Base-by-base conservation (phyloP, 2,113 vertebrate species). In the Sorex fumeus region DNA sequence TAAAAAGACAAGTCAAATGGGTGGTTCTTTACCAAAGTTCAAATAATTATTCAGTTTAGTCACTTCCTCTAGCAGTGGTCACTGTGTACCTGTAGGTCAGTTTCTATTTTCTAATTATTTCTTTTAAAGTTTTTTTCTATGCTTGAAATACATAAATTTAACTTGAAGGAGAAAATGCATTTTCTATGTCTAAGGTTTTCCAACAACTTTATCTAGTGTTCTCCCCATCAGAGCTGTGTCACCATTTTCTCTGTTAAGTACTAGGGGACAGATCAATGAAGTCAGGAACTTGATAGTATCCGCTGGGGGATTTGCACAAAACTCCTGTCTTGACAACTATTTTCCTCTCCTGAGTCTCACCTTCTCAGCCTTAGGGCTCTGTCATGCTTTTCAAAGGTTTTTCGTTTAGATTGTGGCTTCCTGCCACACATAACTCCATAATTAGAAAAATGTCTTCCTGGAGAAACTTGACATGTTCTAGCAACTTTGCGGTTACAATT, bases 1-100 rank as follows among this genome's bases (percentile, higher is more conserved):
- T 25, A 91, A 92, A 74, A 82, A 40, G 8, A 13, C 8, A 82
- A 64, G 28, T 0, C 25, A 82, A 69, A 76, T 47, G 5, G 23
- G 18, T 32, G n/a, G 25, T n/a, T 53, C 25, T 15, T 60, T 76
- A 34, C 21, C 28, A 25, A 4, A 10, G 7, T 45, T 82, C 36
- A 64, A 67, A 82, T n/a, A 45, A 71, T 34, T 30, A 69, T 47
- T 81, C 81, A 19, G 6, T 75, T 91, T 92, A 84, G 53, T 75
- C 40, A 27, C 25, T 28, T 43, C 30, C 45, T 85, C 18, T 3
- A 43, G 53, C 3, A 82, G 40, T 32, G 76, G 76, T 36, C 62
- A 36, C 19, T 34, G 2, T 18, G 19, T 74, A 27, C 10, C 13
- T 23, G 8, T 15, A 5, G 28, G 2, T 88, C 43, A n/a, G 13